Base-by-base conservation (phyloP, 1,140 invertebrate species). In the Euura lappo region DNA sequence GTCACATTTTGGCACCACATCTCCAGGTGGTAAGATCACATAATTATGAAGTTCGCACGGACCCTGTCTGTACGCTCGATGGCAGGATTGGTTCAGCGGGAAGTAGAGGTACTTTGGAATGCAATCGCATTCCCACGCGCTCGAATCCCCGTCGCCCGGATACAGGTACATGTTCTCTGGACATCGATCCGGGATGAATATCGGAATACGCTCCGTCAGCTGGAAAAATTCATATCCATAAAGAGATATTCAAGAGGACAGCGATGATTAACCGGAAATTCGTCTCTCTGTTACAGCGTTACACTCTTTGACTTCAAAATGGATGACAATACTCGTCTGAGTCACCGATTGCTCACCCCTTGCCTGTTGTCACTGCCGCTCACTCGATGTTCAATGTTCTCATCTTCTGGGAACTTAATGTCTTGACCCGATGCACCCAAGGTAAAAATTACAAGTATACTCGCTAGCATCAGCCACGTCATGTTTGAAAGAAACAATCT, bases 51-150 rank as follows among this genome's bases (percentile, higher is more conserved):
- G 5, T 4, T 79, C 65, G 78, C 93, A 94, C 0, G 93, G 93
- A 0, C 93, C 93, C 79, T 88, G 89, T 28, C 84, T 83, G 75
- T 89, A 93, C 0, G 90, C 91, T 68, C 89, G 86, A 84, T 90
- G 89, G 74, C 93, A 94, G 2, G 80, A 84, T 74, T 93, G 86
- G 4, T 87, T 88, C 13, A 82, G 76, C 10, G 92, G 90, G 77
- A 92, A 89, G 78, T 91, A 93, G 2, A 94, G 69, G 75, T 89
- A 90, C 71, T 87, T 90, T 74, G 90, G 87, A 72, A 85, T 89
- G 79, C 93, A 94, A 73, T 93, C 93, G 73, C 93, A 94, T 43
- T 92, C 89, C 90, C 91, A 91, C 75, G 91, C 88, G 65, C 89
- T 88, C 71, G 83, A 84, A 71, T 90, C 89, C 8, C 79, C 74